Conservation (phyloP, 2,797 vertebrate species). For the Manis pentadactyla region DNA sequence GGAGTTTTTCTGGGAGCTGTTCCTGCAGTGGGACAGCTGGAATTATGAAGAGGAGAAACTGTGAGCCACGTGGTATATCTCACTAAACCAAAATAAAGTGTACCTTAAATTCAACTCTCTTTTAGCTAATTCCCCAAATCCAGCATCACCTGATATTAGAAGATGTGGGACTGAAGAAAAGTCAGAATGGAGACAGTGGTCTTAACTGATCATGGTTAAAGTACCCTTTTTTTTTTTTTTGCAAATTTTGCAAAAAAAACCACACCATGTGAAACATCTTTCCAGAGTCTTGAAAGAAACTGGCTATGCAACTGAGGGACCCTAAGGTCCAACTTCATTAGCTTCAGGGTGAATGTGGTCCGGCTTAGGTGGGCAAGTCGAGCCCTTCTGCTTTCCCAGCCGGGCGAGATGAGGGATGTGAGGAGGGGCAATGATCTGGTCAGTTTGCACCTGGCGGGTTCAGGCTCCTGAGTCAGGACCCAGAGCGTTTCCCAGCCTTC, state of each 20-base stretch:
- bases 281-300: background rate
- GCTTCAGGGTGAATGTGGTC: background rate
- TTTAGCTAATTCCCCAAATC: background rate
- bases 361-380: background rate
- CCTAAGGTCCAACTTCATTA: background rate
- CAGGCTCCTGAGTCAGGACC: background rate
- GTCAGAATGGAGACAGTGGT: background rate
- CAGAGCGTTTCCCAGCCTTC: background rate
- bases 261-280: background rate
- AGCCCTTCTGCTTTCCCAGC: background rate
- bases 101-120: slow-evolving; percentile 22
- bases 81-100: background rate
- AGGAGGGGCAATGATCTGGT: background rate
- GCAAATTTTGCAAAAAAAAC: background rate
- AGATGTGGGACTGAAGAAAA: background rate
- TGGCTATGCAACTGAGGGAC: background rate
- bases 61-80: background rate
- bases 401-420: background rate
- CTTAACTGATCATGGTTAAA: background rate
- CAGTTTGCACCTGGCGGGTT: background rate
- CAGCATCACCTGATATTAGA: background rate
- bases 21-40: background rate
- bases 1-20: slow-evolving; percentile 15
- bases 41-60: slow-evolving; percentile 17
- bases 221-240: background rate